Evolutionary conservation across 2,113 vertebrate genomes (phyloP), one percentile per base, ranked within the genome.

Genomic region (Helogale parvula): DNA sequence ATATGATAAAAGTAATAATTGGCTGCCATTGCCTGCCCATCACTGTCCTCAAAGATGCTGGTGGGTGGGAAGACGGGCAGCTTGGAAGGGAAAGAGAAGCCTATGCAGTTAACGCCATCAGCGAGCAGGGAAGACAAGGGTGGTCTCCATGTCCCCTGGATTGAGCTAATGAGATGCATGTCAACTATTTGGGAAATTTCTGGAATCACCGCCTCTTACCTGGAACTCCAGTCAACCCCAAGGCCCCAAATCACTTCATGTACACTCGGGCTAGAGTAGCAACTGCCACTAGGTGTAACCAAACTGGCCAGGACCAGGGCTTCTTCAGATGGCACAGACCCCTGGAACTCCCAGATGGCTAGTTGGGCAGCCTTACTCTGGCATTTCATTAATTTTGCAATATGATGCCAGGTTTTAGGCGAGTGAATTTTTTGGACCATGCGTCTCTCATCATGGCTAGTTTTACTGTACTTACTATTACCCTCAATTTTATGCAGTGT

Each of bases 331-430:
- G 35, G 45, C 76, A 90, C 54, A 89, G 93, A 16, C 45, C 17
- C 31, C 45, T 41, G 31, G 74, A 92, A 81, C 52, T 85, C 88
- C 85, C 77, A n/a, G 72, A 33, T 57, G 94, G 60, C 86, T 35
- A 89, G 21, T 27, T 94, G 83, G 50, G 27, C 69, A 92, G 47
- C 27, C 16, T 84, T 80, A 65, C 19, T 69, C 52, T 74, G 77
- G 31, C 89, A 69, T 89, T 63, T 76, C 80, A 90, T 71, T 76
- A 35, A 47, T 89, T 77, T 84, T 87, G 14, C 12, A 25, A 41
- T 47, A 17, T 23, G 74, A 82, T 17, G 33, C 79, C 82, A 94
- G 68, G 19, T 76, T 96, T 95, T 45, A 90, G 86, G 86, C 45
- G 77, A 97, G 81, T 74, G 57, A 84, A 87, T 82, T 54, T 95